These are phyloP conservation scores for Centropus bengalensis DNA, from an alignment of 2,113 vertebrate genomes.

Conservation along the genomic window DNA sequence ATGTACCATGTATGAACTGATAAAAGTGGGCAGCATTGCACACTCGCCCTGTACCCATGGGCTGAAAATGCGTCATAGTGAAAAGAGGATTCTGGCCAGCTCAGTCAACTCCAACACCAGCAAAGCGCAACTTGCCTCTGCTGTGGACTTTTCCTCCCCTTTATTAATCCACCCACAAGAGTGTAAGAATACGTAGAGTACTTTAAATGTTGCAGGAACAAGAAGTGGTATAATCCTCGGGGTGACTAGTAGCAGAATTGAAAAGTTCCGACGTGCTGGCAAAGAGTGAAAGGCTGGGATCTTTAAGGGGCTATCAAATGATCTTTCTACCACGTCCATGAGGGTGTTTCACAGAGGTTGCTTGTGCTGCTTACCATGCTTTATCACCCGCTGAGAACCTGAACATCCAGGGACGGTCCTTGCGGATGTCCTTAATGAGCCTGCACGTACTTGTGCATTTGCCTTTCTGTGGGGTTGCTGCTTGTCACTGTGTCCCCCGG, in stretches of 20 bases:
- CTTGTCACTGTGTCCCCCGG: neutral
- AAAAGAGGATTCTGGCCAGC: neutral
- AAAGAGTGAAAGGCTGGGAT: neutral
- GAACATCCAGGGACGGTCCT: neutral
- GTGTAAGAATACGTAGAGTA: neutral
- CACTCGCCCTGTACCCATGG: neutral
- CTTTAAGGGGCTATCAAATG: neutral
- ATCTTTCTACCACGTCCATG: neutral
- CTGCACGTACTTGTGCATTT: slow-evolving; percentile 6
- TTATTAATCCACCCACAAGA: neutral
- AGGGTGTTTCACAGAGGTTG: neutral
- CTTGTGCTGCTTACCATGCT: slow-evolving; percentile 13
- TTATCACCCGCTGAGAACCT: slow-evolving; percentile 10
- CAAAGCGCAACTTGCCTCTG: neutral
- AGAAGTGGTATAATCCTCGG: neutral
- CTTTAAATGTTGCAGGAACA: neutral
- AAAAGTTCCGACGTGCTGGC: neutral
- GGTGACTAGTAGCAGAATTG: slow-evolving; percentile 1
- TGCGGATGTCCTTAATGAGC: slow-evolving; percentile 55
- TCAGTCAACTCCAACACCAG: neutral
- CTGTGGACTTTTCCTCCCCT: neutral
- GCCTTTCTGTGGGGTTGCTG: slow-evolving; percentile 5
- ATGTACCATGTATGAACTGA: accelerated
- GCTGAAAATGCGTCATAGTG: neutral
- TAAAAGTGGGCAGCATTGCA: neutral